These are phyloP conservation scores for Andrena chrysosceles DNA, from an alignment of 2,888 invertebrate species.

Conservation along the genomic window DNA sequence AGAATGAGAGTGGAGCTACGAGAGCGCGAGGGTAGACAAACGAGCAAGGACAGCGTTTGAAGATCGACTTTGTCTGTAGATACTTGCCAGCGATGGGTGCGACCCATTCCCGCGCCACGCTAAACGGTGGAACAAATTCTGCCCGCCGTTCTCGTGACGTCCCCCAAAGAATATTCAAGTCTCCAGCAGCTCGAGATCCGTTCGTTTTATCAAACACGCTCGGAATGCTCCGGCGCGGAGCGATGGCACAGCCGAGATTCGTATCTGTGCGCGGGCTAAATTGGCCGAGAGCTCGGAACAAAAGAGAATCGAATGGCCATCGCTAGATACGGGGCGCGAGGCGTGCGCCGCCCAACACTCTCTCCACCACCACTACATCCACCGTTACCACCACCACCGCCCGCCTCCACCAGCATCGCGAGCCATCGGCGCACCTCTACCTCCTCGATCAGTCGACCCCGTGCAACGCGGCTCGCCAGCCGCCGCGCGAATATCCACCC, in stretches of 20 bases:
- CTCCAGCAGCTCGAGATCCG: not conserved
- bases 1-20: constrained; percentile 37
- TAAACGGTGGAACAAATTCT: not conserved
- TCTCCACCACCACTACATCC: constrained; percentile 34
- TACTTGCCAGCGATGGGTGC: constrained; percentile 30
- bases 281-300: constrained; percentile 31
- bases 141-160: no score
- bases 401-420: constrained; percentile 43
- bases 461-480: constrained; percentile 84
- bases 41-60: constrained; percentile 50
- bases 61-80: constrained; percentile 46
- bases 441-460: constrained; percentile 83
- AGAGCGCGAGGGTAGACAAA: constrained; percentile 23
- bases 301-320: constrained; percentile 54
- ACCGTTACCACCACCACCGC: constrained; percentile 44
- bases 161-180: not conserved
- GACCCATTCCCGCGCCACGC: not conserved
- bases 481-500: constrained; percentile 75
- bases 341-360: constrained; percentile 56
- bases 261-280: constrained; percentile 14
- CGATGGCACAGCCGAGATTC: not conserved
- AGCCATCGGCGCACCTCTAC: constrained; percentile 72
- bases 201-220: not conserved
- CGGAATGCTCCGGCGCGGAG: not conserved
- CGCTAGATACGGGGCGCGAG: constrained; percentile 48